Evolutionary conservation across 2,797 vertebrate species (phyloP), one percentile per base, ranked within the genome.

Genomic region (Myotis vivesi): DNA sequence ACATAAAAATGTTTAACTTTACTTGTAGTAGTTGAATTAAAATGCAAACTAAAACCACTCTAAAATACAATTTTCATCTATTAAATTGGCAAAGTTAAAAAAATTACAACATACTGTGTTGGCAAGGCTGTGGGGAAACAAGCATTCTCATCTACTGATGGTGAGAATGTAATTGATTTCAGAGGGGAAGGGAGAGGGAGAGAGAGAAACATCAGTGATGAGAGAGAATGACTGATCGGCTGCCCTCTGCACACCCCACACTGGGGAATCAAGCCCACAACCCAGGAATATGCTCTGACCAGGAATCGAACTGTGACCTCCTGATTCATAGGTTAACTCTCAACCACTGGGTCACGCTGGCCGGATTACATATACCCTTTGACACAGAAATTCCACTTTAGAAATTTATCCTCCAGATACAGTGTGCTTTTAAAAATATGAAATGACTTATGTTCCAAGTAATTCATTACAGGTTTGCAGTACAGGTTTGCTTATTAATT

Each of bases 31-130:
- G 62, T 41, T 66, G 59, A 83, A 44, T 66, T 83, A 83, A 90
- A 96, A 75, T 51, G 38, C 16, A 95, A 83, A 64, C 87, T 85
- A 77, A 93, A 89, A 89, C 10, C 68, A 91, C 36, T 38, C 28
- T 83, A 68, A 89, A 55, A 72, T 22, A 76, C 20, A 51, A 51
- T 38, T 87, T 80, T 92, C 46, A 92, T 88, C 20, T 80, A 82
- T 51, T 33, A 75, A 88, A 73, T 5, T 73, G 69, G 75, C 59
- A 82, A 71, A 93, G 75, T 72, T n/a, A 44, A 33, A 55, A 87
- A 92, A 77, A 57, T 8, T 4, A 59, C 7, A 64, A 82, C 20
- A 62, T 22, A 88, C 0, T 44, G 23, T 83, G 30, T 11, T 66
- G 73, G 38, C 11, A 84, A 82, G 72, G 33, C 51, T 71, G 8